phyloP scores from a whole-genome alignment of 2,113 vertebrate genomes.

The Pyrgilauda ruficollis region DNA sequence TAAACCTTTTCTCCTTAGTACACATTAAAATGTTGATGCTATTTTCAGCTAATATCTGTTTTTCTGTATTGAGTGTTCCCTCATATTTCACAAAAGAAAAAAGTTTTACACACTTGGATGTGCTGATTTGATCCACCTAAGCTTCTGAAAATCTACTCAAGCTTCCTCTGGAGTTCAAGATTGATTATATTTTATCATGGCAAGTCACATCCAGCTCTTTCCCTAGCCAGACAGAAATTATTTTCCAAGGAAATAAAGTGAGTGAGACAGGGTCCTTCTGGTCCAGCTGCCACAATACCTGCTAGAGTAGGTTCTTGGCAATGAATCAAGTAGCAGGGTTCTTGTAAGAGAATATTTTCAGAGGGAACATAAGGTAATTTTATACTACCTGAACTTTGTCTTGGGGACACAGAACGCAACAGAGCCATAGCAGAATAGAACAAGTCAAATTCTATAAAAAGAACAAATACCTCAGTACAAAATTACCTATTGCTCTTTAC shows the following conservation, averaged over 20 bases:
- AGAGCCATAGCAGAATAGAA: not conserved
- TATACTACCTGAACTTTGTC: not conserved
- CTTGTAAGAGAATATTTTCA: not conserved
- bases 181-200: not conserved
- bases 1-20: not conserved
- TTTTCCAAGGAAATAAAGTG: not conserved
- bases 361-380: not conserved
- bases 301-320: not conserved
- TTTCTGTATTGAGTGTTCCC: not conserved
- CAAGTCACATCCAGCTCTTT: not conserved
- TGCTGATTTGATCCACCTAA: not conserved
- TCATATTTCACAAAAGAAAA: not conserved
- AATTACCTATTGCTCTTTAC: not conserved
- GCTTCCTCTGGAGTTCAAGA: not conserved
- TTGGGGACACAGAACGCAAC: not conserved
- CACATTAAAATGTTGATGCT: not conserved
- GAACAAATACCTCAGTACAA: not conserved
- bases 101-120: not conserved
- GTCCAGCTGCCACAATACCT: not conserved
- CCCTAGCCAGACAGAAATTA: not conserved
- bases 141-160: not conserved
- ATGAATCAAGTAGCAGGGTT: not conserved
- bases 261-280: not conserved
- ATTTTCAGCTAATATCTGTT: not conserved
- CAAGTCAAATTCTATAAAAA: not conserved